A percentile compares a stretch with the other conserved stretches of the same genome.
Conservation (phyloP, 1,140 invertebrate genomes). For the Fopius arisanus region DNA sequence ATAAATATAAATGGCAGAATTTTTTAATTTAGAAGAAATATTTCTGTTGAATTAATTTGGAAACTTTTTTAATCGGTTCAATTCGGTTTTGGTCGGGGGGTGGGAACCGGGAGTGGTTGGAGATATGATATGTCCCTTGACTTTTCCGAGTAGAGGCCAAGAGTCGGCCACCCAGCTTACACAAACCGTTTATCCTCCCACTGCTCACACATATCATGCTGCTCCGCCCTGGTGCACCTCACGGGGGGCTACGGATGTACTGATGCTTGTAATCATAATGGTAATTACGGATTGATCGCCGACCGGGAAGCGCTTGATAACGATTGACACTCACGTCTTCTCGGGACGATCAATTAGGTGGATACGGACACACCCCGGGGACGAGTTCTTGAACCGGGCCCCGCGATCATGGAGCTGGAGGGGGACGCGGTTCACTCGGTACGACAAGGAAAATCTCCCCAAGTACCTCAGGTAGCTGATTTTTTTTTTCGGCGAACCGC, state of each 20-base stretch:
- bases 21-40: too few species aligned
- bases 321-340: conserved; percentile 11
- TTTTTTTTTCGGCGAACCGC: background rate
- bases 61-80: too few species aligned
- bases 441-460: too few species aligned
- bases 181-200: background rate
- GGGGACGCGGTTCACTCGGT: background rate
- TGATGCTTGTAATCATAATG: background rate
- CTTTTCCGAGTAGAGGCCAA: too few species aligned
- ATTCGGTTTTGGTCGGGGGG: too few species aligned
- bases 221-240: background rate
- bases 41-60: too few species aligned
- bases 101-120: too few species aligned
- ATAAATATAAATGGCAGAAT: too few species aligned
- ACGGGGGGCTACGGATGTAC: background rate
- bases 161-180: conserved; percentile 25
- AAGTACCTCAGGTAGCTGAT: background rate
- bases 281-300: background rate
- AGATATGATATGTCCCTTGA: too few species aligned
- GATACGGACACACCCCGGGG: background rate
- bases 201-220: conserved; percentile 2
- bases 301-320: background rate
- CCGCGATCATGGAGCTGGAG: background rate
- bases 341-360: conserved; percentile 10
- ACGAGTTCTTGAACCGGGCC: background rate